These are phyloP conservation scores for Drosophila kohkoa DNA, from an alignment of 1,140 invertebrate genomes.

Conservation along the genomic window DNA sequence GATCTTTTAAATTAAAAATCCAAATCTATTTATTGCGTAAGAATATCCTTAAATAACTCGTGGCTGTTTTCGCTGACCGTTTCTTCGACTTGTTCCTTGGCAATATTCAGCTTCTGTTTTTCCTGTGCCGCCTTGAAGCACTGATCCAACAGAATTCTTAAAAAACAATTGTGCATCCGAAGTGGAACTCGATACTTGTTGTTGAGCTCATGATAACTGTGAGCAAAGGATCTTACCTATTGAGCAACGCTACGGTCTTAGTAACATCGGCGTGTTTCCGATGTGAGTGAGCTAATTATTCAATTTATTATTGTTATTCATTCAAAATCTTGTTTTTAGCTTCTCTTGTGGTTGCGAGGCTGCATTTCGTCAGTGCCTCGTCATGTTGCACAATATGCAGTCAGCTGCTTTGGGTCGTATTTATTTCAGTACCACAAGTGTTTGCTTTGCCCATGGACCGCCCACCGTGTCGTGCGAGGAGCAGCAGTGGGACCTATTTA, in stretches of 20 bases:
- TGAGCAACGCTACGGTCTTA: slow-evolving; percentile 87
- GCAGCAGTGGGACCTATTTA: slow-evolving; percentile 64
- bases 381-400: slow-evolving; percentile 84
- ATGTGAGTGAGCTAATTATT: slow-evolving; percentile 65
- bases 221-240: slow-evolving; percentile 86
- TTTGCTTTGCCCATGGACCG: slow-evolving; percentile 89
- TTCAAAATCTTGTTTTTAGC: slow-evolving; percentile 6
- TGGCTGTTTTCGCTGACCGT: slow-evolving; percentile 51
- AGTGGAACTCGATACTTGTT: slow-evolving; percentile 90
- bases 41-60: slow-evolving; percentile 78
- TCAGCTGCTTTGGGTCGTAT: slow-evolving; percentile 87
- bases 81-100: too few relatives aligned
- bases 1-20: neutral
- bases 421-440: slow-evolving; percentile 89
- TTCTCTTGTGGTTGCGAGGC: slow-evolving; percentile 88
- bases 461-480: slow-evolving; percentile 86
- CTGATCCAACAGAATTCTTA: slow-evolving; percentile 13
- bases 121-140: too few relatives aligned
- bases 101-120: too few relatives aligned
- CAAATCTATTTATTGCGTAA: slow-evolving; percentile 41
- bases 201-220: slow-evolving; percentile 91
- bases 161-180: neutral
- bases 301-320: neutral
- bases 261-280: slow-evolving; percentile 87
- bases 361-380: slow-evolving; percentile 88